phyloP scores from a whole-genome alignment of 2,888 invertebrate species.

The Parascotia fuliginaria region DNA sequence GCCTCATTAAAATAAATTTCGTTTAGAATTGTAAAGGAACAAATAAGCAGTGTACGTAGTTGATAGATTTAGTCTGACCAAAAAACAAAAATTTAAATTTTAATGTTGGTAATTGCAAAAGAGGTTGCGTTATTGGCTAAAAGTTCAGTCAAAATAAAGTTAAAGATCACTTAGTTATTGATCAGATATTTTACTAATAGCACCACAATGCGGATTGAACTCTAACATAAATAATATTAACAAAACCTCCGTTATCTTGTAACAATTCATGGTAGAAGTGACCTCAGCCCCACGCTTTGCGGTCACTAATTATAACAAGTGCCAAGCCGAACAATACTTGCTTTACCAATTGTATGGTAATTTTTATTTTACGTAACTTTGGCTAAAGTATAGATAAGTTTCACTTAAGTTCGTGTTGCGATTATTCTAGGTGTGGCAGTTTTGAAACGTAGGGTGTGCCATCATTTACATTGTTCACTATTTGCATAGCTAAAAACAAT shows the following conservation, averaged over 20 bases:
- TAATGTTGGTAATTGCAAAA: too few relatives aligned
- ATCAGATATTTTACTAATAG: too few relatives aligned
- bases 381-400: constrained; percentile 4
- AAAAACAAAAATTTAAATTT: too few relatives aligned
- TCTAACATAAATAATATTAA: not conserved
- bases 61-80: too few relatives aligned
- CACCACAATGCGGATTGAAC: too few relatives aligned
- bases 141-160: too few relatives aligned
- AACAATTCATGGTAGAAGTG: not conserved
- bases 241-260: not conserved
- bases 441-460: not conserved
- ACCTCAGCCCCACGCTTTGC: constrained; percentile 7
- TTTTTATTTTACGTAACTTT: constrained; percentile 31
- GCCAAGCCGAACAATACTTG: constrained; percentile 12
- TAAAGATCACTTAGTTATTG: too few relatives aligned
- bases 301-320: constrained; percentile 30
- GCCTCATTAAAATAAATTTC: too few relatives aligned
- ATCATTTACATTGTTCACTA: not conserved
- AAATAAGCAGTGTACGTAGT: too few relatives aligned
- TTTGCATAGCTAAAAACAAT: too few relatives aligned
- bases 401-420: not conserved
- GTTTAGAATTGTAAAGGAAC: too few relatives aligned
- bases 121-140: too few relatives aligned
- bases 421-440: constrained; percentile 3
- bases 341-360: constrained; percentile 37